A percentile compares a stretch with the other conserved stretches of the same genome.
Evolutionary conservation across 2,797 vertebrate species (phyloP).

Genomic region (Poecilia wingei): DNA sequence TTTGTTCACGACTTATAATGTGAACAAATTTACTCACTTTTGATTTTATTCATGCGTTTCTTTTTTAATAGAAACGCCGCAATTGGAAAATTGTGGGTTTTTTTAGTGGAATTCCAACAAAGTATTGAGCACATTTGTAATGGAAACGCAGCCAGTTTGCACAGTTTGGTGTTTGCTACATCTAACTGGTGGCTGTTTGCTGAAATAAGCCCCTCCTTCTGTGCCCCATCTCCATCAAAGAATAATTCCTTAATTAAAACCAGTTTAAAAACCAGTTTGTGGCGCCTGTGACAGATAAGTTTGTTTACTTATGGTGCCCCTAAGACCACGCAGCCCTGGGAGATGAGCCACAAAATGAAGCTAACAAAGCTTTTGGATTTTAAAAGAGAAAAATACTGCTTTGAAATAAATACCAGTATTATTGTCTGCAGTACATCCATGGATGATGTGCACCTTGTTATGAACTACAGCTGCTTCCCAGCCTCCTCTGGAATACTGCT

Average conservation of each 20-base stretch:
- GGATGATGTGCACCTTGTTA: neutral
- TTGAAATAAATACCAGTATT: neutral
- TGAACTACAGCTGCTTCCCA: neutral
- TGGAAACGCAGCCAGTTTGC: neutral
- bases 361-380: neutral
- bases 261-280: neutral
- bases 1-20: too few species aligned
- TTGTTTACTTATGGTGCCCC: neutral
- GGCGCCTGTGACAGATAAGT: neutral
- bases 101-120: too few species aligned
- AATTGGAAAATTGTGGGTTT: too few species aligned
- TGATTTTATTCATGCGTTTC: too few species aligned
- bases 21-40: too few species aligned
- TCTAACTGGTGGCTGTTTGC: neutral
- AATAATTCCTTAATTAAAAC: too few species aligned
- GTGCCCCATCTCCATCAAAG: neutral
- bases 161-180: neutral
- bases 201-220: neutral
- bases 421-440: neutral
- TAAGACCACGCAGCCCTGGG: neutral
- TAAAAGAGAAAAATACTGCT: neutral
- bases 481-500: neutral
- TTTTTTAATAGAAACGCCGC: too few species aligned
- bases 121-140: too few species aligned
- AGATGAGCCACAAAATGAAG: neutral